Evolutionary conservation across 1,140 invertebrate species (phyloP), one percentile per base, ranked within the genome.

Genomic region (Caenorhabditis tropicalis): DNA sequence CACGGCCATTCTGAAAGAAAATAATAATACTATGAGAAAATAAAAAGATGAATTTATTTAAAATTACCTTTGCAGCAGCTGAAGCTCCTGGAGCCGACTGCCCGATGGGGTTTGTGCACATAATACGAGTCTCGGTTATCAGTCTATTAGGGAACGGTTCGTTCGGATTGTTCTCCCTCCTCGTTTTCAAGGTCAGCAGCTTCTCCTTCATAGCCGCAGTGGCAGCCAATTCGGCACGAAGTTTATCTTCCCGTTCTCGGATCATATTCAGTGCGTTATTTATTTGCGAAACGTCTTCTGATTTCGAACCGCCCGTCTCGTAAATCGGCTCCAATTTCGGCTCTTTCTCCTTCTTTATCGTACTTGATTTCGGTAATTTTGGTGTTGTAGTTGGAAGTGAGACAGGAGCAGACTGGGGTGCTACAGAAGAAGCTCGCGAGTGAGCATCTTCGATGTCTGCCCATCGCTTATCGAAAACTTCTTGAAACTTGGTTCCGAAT

Each of bases 381-480:
- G 33, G 65, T 36, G 65, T 24, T 5, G 65, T 10, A 27, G 24
- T 9, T 16, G 48, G 48, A 19, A 51, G 29, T 36, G 58, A 5
- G 19, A 19, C 31, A 19, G 58, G 58, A 65, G 58, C 58, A 33
- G 58, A 65, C 24, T 3, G 2, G 7, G 58, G 58, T 6, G 65
- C 65, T 5, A 46, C 36, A 4, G 65, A 74, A 12, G 65, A 74
- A 1, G 65, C 36, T 12, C 65, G 36, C 9, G 65, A 74, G 6
- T 16, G 24, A 0, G 65, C 9, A 74, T 74, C 65, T 15, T 12
- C 65, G 16, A 74, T 10, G 24, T 74, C 65, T 1, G 65, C 36
- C 65, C 65, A 74, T 74, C 21, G n/a, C 36, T 43, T 74, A 24
- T 74, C 36, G n/a, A 74, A 74, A 43, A 74, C 65, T 74, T 74